A percentile compares a stretch with the other conserved stretches of the same genome.
Conservation (phyloP, 2,888 invertebrate genomes). For the Ephialtes manifestator region DNA sequence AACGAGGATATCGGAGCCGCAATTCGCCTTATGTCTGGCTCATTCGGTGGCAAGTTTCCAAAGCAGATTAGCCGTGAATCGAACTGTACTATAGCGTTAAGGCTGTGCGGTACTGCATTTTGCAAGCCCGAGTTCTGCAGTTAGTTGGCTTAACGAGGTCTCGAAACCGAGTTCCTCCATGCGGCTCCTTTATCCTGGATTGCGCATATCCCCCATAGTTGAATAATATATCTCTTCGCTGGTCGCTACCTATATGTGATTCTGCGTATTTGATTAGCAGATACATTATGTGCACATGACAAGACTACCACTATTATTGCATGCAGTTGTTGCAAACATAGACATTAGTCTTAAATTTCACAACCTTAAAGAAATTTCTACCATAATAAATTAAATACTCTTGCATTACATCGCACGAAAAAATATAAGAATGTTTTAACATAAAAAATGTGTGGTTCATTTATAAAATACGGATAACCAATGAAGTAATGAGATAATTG, state of each 20-base stretch:
- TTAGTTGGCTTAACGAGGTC: slow-evolving; percentile 62
- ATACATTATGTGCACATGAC: neutral
- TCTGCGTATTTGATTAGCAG: slow-evolving; percentile 4
- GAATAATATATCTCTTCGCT: slow-evolving; percentile 51
- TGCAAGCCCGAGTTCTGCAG: slow-evolving; percentile 16
- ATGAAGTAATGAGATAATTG: neutral
- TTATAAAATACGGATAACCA: neutral
- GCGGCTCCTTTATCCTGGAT: slow-evolving; percentile 51
- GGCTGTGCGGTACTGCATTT: slow-evolving; percentile 18
- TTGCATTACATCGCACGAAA: too few relatives aligned
- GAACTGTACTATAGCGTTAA: slow-evolving; percentile 43
- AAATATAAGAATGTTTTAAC: neutral
- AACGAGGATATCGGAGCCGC: slow-evolving; percentile 31
- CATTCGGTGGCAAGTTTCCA: slow-evolving; percentile 62
- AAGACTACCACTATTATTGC: neutral
- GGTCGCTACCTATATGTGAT: slow-evolving; percentile 3
- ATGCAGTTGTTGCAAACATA: neutral
- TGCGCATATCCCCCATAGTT: slow-evolving; percentile 49
- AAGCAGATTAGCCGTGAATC: slow-evolving; percentile 63
- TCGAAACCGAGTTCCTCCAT: slow-evolving; percentile 33
- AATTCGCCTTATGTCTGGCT: slow-evolving; percentile 38
- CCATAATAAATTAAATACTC: neutral
- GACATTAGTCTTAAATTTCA: neutral
- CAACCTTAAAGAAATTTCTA: too few relatives aligned
- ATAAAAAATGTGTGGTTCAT: neutral